phyloP scores from a whole-genome alignment of 2,113 vertebrate genomes.

The Xiphias gladius region DNA sequence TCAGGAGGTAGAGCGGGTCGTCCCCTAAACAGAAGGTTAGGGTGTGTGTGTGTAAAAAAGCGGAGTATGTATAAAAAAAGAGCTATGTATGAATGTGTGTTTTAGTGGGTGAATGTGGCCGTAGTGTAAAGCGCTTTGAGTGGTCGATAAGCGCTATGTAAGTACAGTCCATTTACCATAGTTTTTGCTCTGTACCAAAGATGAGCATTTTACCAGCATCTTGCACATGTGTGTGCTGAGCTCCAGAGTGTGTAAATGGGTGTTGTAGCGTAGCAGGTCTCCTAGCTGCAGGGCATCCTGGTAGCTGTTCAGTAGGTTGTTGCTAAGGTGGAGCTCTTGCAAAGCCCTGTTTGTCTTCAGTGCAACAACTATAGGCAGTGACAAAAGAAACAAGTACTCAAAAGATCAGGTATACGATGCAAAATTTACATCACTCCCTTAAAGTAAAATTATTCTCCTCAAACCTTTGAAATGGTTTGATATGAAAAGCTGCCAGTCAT shows the following conservation, averaged over 20 bases:
- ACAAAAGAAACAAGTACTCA: neutral
- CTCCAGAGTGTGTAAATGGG: conserved; percentile 76
- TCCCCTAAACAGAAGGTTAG: too few species aligned
- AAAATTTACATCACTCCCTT: neutral
- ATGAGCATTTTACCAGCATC: conserved; percentile 75
- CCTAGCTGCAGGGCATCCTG: conserved; percentile 85
- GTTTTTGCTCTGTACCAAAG: neutral
- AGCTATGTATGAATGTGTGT: too few species aligned
- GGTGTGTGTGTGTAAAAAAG: too few species aligned
- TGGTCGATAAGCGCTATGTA: too few species aligned
- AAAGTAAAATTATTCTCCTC: neutral
- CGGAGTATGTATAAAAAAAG: too few species aligned
- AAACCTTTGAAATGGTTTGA: neutral
- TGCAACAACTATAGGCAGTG: conserved; percentile 72
- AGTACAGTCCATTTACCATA: too few species aligned
- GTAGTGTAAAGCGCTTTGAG: too few species aligned
- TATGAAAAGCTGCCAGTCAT: neutral
- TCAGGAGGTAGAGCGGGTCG: too few species aligned
- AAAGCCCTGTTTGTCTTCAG: conserved; percentile 80
- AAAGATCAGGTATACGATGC: neutral
- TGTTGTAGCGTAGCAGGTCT: conserved; percentile 83
- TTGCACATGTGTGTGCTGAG: conserved; percentile 81
- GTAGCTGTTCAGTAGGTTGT: conserved; percentile 84
- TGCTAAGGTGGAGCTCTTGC: conserved; percentile 79
- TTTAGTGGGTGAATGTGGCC: too few species aligned